phyloP scores from a whole-genome alignment of 2,113 vertebrate genomes.

The Manacus vitellinus region DNA sequence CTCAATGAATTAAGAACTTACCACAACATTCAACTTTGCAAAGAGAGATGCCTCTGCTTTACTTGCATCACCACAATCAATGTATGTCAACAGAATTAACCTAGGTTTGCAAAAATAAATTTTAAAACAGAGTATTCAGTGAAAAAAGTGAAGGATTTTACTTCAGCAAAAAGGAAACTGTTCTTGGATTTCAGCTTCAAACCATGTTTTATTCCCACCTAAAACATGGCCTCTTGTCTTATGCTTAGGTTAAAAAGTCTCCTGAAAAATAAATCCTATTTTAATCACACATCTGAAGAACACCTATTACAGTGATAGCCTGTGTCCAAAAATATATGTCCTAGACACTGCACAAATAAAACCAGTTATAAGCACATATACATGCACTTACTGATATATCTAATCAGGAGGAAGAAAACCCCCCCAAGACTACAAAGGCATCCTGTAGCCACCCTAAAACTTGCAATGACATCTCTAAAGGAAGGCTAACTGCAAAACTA shows the following conservation, averaged over 20 bases:
- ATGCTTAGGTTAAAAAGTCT: not conserved
- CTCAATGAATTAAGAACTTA: not conserved
- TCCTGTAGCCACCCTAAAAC: not conserved
- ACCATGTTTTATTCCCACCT: not conserved
- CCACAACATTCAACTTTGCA: not conserved
- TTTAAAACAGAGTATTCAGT: not conserved
- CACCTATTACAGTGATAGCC: not conserved
- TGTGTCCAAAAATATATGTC: not conserved
- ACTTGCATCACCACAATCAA: not conserved
- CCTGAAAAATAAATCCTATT: not conserved
- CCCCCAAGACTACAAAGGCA: fast-evolving
- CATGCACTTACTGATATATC: not conserved
- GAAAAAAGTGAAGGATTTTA: not conserved
- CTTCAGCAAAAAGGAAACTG: not conserved
- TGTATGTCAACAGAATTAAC: not conserved
- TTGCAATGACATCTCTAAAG: not conserved
- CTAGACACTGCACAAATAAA: not conserved
- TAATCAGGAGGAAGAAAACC: not conserved
- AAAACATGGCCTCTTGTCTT: not conserved
- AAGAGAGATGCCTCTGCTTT: not conserved
- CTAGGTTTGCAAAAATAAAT: not conserved
- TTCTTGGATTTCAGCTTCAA: not conserved
- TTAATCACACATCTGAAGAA: not conserved
- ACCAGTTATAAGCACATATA: not conserved
- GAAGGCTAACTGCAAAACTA: not conserved